phyloP scores from a whole-genome alignment of 2,888 invertebrate genomes.

The Lithophane socia region DNA sequence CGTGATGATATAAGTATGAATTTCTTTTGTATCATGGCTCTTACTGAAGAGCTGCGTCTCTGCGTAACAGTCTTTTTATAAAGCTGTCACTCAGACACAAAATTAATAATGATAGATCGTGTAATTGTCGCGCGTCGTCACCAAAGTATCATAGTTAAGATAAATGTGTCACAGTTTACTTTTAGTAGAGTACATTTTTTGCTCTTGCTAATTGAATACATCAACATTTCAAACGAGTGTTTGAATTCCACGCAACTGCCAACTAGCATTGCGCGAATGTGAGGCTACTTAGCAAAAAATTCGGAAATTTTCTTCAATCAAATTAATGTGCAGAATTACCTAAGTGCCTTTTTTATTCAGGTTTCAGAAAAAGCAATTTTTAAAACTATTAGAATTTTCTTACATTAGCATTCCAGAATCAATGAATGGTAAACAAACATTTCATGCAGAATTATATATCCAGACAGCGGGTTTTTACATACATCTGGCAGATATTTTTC shows the following conservation, averaged over 20 bases:
- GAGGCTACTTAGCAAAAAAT: background rate
- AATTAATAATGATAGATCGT: background rate
- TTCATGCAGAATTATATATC: background rate
- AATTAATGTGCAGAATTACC: background rate
- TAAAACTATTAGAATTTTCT: background rate
- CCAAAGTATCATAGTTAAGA: background rate
- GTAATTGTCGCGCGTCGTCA: background rate
- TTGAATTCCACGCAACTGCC: background rate
- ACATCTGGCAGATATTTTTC: conserved; percentile 17
- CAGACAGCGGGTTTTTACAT: background rate
- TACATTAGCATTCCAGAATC: background rate
- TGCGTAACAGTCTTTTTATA: background rate
- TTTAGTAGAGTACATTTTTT: background rate
- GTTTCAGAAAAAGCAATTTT: background rate
- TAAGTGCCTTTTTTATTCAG: background rate
- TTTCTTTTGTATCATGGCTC: too few species aligned
- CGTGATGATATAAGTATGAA: too few species aligned
- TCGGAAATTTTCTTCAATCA: background rate
- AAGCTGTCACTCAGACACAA: background rate
- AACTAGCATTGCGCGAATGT: background rate
- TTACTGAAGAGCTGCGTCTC: background rate
- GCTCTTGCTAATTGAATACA: background rate
- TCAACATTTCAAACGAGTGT: background rate
- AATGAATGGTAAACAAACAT: conserved; percentile 4
- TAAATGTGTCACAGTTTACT: background rate